Conservation (phyloP, 2,797 vertebrate species). For the Eurystomus glaucurus region DNA sequence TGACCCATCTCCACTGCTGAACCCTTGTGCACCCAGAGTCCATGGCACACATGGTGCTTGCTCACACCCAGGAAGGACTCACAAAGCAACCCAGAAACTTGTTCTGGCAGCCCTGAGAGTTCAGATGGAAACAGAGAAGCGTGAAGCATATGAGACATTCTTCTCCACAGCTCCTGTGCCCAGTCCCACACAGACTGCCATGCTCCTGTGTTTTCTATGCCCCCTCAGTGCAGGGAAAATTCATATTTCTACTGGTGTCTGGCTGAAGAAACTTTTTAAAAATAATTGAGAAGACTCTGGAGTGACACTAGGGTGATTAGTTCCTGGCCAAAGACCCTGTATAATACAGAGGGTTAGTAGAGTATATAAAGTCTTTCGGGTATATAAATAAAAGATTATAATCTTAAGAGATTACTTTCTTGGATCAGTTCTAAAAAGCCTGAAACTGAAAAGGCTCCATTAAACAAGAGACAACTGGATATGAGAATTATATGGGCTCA, state of each 20-base stretch:
- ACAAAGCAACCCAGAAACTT: background rate
- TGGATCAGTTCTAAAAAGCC: constrained; percentile 25
- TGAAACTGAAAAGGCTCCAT: background rate
- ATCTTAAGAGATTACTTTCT: constrained; percentile 16
- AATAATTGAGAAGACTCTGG: background rate
- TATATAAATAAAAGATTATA: constrained; percentile 24
- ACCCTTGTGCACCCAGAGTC: background rate
- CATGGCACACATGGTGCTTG: background rate
- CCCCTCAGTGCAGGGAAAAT: background rate
- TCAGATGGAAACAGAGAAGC: background rate
- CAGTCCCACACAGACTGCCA: background rate
- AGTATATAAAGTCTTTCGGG: background rate
- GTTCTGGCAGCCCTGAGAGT: background rate
- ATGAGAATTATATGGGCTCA: background rate
- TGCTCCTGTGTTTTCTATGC: background rate
- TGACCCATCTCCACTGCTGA: background rate
- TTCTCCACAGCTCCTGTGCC: background rate
- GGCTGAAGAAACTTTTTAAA: background rate
- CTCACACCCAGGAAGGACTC: background rate
- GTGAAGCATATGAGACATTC: background rate
- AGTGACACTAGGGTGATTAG: background rate
- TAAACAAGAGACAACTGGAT: background rate
- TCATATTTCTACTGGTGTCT: background rate
- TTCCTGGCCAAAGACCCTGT: background rate
- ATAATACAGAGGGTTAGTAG: background rate